These are phyloP conservation scores for Polypedilum pembai DNA, from an alignment of 1,140 invertebrate species.

Conservation along the genomic window DNA sequence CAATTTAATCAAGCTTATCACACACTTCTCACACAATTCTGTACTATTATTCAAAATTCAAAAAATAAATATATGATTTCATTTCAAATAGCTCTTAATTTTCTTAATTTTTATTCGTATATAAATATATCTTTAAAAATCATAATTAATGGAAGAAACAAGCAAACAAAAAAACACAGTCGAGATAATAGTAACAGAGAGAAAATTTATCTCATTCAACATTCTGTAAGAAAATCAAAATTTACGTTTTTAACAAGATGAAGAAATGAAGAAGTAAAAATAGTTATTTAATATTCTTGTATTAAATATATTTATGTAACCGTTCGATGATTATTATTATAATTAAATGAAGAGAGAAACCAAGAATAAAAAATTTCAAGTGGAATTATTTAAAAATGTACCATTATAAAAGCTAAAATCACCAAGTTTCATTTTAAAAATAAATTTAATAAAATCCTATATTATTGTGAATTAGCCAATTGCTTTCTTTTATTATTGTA, in stretches of 20 bases:
- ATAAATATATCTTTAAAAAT: not conserved
- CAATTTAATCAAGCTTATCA: slow-evolving; percentile 9
- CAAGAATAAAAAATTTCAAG: not conserved
- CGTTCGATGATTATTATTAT: not conserved
- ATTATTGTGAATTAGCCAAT: slow-evolving; percentile 18
- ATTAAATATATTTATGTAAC: slow-evolving; percentile 16
- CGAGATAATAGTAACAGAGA: not conserved
- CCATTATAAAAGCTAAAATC: slow-evolving; percentile 7
- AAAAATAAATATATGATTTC: slow-evolving; percentile 8
- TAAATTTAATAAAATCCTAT: slow-evolving; percentile 20
- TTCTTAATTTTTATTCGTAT: not conserved
- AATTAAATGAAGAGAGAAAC: not conserved
- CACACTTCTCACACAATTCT: slow-evolving; percentile 10
- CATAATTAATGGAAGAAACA: not conserved
- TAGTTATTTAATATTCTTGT: slow-evolving; percentile 19
- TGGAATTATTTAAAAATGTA: slow-evolving; percentile 19
- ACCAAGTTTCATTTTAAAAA: slow-evolving; percentile 12
- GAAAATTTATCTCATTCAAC: not conserved
- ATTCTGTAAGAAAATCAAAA: slow-evolving; percentile 19
- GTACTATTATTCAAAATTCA: slow-evolving; percentile 11
- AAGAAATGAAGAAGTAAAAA: not conserved
- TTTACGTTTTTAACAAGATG: not conserved
- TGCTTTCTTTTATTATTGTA: no score
- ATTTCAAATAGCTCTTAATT: not conserved
- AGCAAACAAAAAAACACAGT: not conserved